These are phyloP conservation scores for Eulemur rufifrons DNA, from an alignment of 2,113 vertebrate genomes.

Conservation along the genomic window DNA sequence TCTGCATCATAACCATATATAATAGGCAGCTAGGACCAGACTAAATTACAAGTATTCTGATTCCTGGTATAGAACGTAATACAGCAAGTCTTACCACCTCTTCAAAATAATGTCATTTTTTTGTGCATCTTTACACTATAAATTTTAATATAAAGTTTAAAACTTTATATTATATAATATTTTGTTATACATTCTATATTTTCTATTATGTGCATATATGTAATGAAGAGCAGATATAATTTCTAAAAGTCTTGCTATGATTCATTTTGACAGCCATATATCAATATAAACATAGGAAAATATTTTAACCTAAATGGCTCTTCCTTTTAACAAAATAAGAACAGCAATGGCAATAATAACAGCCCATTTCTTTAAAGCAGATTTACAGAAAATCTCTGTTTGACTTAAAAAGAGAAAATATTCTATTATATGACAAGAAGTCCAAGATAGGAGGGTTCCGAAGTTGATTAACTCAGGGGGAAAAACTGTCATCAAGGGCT, in stretches of 20 bases:
- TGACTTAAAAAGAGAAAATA: neutral
- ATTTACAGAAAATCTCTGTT: neutral
- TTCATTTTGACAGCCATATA: neutral
- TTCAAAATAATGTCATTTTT: neutral
- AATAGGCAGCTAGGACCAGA: neutral
- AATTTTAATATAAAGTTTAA: neutral
- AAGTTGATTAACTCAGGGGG: neutral
- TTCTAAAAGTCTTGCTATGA: neutral
- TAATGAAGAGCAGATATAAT: neutral
- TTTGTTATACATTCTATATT: neutral
- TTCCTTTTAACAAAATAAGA: neutral
- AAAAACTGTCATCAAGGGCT: neutral
- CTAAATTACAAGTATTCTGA: neutral
- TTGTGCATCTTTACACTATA: neutral
- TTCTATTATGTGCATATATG: neutral
- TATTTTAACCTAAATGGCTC: neutral
- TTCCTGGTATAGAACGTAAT: neutral
- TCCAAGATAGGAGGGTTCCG: neutral
- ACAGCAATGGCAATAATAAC: neutral
- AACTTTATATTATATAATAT: neutral
- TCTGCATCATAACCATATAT: neutral
- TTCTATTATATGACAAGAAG: neutral
- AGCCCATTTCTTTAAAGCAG: neutral
- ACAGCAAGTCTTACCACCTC: neutral
- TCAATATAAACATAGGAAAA: neutral